Evolutionary conservation across 2,797 vertebrate species (phyloP).

Genomic region (Pachyuromys duprasi): DNA sequence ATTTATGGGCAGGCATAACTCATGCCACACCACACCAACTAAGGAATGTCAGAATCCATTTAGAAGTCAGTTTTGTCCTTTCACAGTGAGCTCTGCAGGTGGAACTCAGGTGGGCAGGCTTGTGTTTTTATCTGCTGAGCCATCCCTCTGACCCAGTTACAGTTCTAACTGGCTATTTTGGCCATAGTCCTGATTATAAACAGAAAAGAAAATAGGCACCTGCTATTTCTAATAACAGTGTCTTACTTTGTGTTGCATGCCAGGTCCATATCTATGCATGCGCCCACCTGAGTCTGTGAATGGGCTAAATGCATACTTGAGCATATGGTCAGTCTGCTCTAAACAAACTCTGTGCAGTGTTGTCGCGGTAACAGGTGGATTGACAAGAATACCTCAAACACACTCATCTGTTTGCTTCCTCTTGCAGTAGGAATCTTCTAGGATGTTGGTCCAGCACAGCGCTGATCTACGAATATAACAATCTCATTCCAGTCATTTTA

Average conservation of each 20-base stretch:
- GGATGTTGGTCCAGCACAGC: no score
- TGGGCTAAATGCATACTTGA: background rate
- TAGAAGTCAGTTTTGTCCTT: background rate
- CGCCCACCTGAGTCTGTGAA: background rate
- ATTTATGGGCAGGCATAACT: background rate
- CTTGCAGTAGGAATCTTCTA: no score
- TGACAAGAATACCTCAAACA: background rate
- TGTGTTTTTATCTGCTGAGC: background rate
- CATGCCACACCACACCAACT: background rate
- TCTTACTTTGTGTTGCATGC: background rate
- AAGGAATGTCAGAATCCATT: background rate
- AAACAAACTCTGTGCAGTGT: background rate
- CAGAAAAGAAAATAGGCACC: background rate
- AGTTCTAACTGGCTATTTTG: background rate
- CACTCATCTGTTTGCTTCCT: background rate
- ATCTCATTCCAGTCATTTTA: no score
- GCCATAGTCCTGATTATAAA: background rate
- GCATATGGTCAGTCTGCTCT: background rate
- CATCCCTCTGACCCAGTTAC: background rate
- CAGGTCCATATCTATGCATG: background rate
- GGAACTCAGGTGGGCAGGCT: background rate
- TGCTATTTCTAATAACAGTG: background rate
- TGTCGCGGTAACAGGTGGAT: accelerated
- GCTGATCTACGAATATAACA: no score
- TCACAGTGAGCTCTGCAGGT: background rate